phyloP scores from a whole-genome alignment of 53 echinoderm and acorn worm genomes.

The Paelopatides confundens region DNA sequence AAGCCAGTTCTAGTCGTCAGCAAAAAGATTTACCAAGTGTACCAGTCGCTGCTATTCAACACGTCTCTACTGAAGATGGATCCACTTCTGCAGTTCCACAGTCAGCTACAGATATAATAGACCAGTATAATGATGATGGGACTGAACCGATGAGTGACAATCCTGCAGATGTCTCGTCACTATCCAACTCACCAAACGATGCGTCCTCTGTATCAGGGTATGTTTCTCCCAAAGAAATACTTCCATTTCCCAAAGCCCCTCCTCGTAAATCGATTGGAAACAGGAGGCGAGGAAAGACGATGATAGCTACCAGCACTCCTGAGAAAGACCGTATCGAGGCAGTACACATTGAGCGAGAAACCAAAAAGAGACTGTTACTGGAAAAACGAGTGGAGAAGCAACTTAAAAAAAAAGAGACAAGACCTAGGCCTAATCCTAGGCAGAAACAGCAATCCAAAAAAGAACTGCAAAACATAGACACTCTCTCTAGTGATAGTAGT shows the following conservation, averaged over 20 bases:
- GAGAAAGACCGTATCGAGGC: slow-evolving; percentile 28
- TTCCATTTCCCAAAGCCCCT: neutral
- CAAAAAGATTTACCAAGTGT: neutral
- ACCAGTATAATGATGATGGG: too few relatives aligned
- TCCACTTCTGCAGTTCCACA: neutral
- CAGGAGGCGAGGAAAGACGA: slow-evolving; percentile 22
- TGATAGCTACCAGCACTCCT: slow-evolving; percentile 40
- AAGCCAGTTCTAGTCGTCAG: neutral
- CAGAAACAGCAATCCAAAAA: slow-evolving; percentile 17
- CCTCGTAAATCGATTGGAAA: slow-evolving; percentile 31
- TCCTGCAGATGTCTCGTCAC: neutral
- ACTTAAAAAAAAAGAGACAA: slow-evolving; percentile 11
- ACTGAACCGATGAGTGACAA: neutral
- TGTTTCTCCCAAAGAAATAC: neutral
- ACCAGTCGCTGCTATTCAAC: slow-evolving; percentile 3
- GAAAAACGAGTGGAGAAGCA: slow-evolving; percentile 14
- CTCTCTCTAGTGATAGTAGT: slow-evolving; percentile 28
- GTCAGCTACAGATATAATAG: too few relatives aligned
- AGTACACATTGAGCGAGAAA: slow-evolving; percentile 17
- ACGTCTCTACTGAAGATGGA: neutral
- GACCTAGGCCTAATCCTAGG: neutral
- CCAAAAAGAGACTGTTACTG: neutral
- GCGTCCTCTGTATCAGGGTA: neutral
- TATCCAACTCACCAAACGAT: neutral
- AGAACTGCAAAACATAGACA: slow-evolving; percentile 14